Base-by-base conservation (phyloP, 2,888 invertebrate genomes). In the Rhimphoctona megacephalus region DNA sequence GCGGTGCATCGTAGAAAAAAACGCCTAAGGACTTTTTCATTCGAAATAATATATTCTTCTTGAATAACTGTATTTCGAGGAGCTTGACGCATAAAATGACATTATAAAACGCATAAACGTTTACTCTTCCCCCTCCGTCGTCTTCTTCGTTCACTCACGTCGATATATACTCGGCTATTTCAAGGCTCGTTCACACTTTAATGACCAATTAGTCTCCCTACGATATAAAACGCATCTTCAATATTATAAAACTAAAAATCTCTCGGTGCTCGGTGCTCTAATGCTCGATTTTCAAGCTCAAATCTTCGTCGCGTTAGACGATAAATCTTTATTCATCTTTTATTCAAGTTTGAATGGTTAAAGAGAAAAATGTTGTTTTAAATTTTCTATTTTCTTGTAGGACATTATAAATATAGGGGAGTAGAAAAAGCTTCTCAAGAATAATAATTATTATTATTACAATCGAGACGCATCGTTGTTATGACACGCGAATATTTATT, bases 121-220 rank as follows among this genome's bases (percentile, higher is more conserved):
- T 5, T 17, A 5, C 25, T n/a, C n/a, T n/a, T n/a, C n/a, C n/a
- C n/a, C 22, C 14, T 14, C 17, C 36, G 11, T 52, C n/a, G 7
- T 22, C 57, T 22, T 67, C 76, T 25, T 46, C 36, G 57, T 49
- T n/a, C 73, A 25, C 25, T 64, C 36, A 5, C 30, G 54, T 64
- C 70, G 43, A 14, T 14, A 43, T 14, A 11, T 2, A 43, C 66
- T 7, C 74, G 69, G 54, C 57, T 64, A 70, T 61, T 69, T 72
- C 25, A 46, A 52, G 8, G 17, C 70, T 25, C 64, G 52, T 73
- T 30, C 66, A 36, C 73, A 61, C 78, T 85, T 74, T 73, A 82
- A 85, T 79, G 85, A 78, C 73, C 85, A 85, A 85, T 85, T 85
- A 78, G 81, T 79, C 69, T 49, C 39, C 30, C 25, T 33, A 22